These are phyloP conservation scores for Dipodomys spectabilis DNA, from an alignment of 2,113 vertebrate genomes.

Conservation along the genomic window DNA sequence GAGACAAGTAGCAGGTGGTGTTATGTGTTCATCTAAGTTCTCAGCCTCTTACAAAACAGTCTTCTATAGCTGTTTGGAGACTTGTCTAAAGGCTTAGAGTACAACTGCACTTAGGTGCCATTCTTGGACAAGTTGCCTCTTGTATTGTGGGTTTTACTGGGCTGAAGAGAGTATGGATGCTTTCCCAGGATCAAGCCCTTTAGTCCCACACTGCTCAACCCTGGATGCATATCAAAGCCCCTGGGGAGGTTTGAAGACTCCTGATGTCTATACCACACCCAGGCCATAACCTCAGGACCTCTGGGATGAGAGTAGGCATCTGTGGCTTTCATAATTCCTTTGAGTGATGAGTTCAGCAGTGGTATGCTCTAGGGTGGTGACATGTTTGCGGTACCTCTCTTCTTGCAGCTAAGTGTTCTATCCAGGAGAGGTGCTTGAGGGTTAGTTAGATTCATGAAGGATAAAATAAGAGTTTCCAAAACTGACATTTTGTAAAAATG, in stretches of 20 bases:
- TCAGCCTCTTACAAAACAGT: neutral
- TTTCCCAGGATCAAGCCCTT: neutral
- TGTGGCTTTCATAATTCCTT: neutral
- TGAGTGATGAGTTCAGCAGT: rapidly evolving
- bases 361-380: neutral
- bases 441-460: neutral
- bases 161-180: neutral
- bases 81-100: constrained; percentile 4
- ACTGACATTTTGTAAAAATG: neutral
- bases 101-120: neutral
- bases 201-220: neutral
- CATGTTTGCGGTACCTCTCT: neutral
- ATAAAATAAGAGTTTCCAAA: neutral
- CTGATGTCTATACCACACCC: neutral
- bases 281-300: neutral
- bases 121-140: neutral
- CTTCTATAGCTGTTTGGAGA: neutral
- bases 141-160: neutral
- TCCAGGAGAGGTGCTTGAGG: neutral
- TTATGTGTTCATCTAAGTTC: neutral
- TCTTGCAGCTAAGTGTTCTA: neutral
- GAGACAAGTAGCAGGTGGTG: neutral
- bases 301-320: neutral
- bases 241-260: neutral
- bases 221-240: neutral